These are phyloP conservation scores for Epizoanthus rinbou DNA, from an alignment of 92 coral and sea anemone species.

Conservation along the genomic window DNA sequence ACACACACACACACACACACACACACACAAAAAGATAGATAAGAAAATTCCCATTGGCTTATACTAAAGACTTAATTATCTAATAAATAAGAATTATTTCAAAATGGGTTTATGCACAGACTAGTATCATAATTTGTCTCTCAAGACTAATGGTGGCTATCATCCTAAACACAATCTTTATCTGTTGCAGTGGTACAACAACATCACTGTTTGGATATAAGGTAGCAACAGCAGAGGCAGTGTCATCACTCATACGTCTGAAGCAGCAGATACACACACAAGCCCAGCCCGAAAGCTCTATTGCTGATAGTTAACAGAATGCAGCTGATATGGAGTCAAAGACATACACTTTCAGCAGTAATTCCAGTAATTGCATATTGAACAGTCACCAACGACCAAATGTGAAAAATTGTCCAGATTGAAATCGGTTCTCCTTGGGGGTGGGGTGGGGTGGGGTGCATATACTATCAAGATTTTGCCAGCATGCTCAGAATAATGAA, in stretches of 20 bases:
- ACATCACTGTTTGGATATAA: slow-evolving; percentile 99
- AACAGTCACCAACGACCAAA: slow-evolving; percentile 11
- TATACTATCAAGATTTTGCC: not conserved
- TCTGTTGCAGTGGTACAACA: slow-evolving; percentile 85
- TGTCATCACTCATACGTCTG: slow-evolving; percentile 72
- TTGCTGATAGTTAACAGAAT: slow-evolving; percentile 5
- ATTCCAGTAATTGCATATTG: not conserved
- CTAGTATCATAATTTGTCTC: too few species aligned
- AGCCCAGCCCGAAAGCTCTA: slow-evolving; percentile 26
- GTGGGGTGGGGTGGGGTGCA: not conserved
- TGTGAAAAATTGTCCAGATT: too few species aligned
- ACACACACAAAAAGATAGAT: too few species aligned
- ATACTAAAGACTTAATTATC: too few species aligned
- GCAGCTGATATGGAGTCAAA: too few species aligned
- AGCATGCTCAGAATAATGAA: too few species aligned
- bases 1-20: too few species aligned
- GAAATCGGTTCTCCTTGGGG: too few species aligned
- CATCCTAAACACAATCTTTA: not conserved
- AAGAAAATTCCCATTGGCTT: too few species aligned
- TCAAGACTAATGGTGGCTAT: not conserved
- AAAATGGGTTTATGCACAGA: too few species aligned
- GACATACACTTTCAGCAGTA: too few species aligned
- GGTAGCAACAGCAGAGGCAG: slow-evolving; percentile 86
- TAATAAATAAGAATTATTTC: too few species aligned
- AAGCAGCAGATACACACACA: slow-evolving; percentile 61